These are phyloP conservation scores for Saccopteryx leptura DNA, from an alignment of 2,113 vertebrate genomes.

Conservation along the genomic window DNA sequence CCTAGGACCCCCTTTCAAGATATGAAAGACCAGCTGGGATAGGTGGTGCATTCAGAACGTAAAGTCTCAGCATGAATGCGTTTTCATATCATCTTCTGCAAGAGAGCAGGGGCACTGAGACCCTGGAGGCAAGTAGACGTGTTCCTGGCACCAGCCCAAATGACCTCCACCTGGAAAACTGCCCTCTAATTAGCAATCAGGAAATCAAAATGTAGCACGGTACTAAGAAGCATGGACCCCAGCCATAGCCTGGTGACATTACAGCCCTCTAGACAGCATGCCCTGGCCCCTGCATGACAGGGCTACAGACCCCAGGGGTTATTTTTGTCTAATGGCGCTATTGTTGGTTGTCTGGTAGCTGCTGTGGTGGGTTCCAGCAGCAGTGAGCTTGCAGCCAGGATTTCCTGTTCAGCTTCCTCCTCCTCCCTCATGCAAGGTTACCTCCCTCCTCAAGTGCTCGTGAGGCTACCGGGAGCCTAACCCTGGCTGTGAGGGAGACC, in stretches of 20 bases:
- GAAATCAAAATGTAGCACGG: conserved; percentile 41
- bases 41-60: neutral
- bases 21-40: neutral
- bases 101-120: neutral
- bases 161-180: neutral
- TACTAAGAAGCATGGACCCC: conserved; percentile 32
- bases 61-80: neutral
- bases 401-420: conserved; percentile 86
- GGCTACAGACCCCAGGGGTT: conserved; percentile 64
- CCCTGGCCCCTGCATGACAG: neutral
- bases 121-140: neutral
- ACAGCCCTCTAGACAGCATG: conserved; percentile 55
- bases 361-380: conserved; percentile 61
- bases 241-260: conserved; percentile 61
- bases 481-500: neutral
- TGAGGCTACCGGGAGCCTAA: neutral
- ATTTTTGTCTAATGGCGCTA: conserved; percentile 86
- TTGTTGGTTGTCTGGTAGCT: conserved; percentile 80
- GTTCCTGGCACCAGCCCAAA: neutral
- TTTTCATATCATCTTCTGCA: neutral
- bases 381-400: conserved; percentile 38
- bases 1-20: neutral
- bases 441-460: neutral
- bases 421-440: conserved; percentile 9
- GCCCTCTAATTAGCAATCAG: conserved; percentile 49